Evolutionary conservation across 2,797 vertebrate species (phyloP).

Genomic region (Rousettus madagascariensis): DNA sequence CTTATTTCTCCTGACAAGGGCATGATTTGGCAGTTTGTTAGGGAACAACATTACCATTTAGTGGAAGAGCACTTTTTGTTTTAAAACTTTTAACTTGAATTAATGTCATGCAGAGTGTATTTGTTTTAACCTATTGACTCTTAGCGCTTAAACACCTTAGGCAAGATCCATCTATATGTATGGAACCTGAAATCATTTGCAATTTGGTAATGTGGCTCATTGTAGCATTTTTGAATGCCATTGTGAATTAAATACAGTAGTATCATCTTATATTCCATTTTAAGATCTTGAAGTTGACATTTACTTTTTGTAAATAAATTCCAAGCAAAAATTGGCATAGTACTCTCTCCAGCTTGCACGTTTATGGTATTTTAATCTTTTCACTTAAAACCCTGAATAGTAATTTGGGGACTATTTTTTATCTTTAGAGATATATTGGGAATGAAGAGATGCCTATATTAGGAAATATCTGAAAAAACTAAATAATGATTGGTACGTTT

Average conservation of each 20-base stretch:
- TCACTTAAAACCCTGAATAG: constrained; percentile 47
- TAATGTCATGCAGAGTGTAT: constrained; percentile 70
- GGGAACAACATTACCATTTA: constrained; percentile 66
- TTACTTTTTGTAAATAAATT: constrained; percentile 54
- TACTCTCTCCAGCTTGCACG: constrained; percentile 33
- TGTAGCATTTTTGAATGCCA: constrained; percentile 52
- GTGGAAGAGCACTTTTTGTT: constrained; percentile 66
- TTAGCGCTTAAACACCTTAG: constrained; percentile 72
- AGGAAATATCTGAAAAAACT: constrained; percentile 17
- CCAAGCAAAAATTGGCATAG: constrained; percentile 13
- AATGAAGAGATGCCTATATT: constrained; percentile 3
- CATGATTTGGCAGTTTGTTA: constrained; percentile 64
- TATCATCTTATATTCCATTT: constrained; percentile 65
- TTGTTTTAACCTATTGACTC: constrained; percentile 78
- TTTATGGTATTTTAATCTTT: constrained; percentile 61
- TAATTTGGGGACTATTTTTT: constrained; percentile 23
- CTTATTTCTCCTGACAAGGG: constrained; percentile 73
- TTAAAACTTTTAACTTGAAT: constrained; percentile 76
- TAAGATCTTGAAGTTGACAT: constrained; percentile 51
- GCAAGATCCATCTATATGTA: constrained; percentile 54
- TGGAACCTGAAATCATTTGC: constrained; percentile 56
- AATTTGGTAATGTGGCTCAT: constrained; percentile 55
- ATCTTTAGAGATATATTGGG: background rate
- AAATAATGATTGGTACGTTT: constrained; percentile 19
- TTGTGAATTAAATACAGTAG: constrained; percentile 57